Evolutionary conservation across 2,797 vertebrate genomes (phyloP).

Genomic region (Neosilurus mollespiculum): DNA sequence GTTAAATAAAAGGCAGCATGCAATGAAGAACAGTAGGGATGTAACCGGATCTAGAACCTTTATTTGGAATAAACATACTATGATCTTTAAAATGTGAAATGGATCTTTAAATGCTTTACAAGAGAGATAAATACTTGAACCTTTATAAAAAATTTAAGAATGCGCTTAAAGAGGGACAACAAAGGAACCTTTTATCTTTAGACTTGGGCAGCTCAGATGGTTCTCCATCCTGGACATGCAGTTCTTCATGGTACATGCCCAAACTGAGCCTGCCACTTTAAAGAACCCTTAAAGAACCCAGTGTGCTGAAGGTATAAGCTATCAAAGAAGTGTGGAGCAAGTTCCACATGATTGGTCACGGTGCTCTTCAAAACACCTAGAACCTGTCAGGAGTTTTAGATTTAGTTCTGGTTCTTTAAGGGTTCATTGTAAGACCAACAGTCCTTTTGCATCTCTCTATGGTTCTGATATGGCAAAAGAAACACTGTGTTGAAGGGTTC

Average conservation of each 20-base stretch:
- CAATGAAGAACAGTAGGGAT: not conserved
- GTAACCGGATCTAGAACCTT: not conserved
- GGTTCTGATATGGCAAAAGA: not conserved
- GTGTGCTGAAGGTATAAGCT: not conserved
- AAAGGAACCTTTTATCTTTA: not conserved
- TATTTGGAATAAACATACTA: not conserved
- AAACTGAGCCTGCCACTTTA: not conserved
- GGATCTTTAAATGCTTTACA: not conserved
- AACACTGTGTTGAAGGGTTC: not conserved
- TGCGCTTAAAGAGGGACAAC: not conserved
- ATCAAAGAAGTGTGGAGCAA: not conserved
- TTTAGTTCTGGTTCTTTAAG: not conserved
- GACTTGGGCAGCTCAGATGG: not conserved
- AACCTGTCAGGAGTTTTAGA: not conserved
- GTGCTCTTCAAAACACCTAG: not conserved
- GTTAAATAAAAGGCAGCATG: constrained; percentile 7
- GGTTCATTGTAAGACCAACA: not conserved
- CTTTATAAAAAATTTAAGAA: not conserved
- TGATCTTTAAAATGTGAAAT: not conserved
- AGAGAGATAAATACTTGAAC: not conserved
- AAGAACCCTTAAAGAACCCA: not conserved
- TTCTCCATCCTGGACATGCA: not conserved
- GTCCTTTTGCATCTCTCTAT: not conserved
- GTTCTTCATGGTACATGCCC: not conserved
- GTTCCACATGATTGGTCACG: not conserved